Percentiles rank a stretch among this genome's conserved stretches.
phyloP scores from a whole-genome alignment of 2,888 invertebrate genomes.

The Melanostoma mellinum region DNA sequence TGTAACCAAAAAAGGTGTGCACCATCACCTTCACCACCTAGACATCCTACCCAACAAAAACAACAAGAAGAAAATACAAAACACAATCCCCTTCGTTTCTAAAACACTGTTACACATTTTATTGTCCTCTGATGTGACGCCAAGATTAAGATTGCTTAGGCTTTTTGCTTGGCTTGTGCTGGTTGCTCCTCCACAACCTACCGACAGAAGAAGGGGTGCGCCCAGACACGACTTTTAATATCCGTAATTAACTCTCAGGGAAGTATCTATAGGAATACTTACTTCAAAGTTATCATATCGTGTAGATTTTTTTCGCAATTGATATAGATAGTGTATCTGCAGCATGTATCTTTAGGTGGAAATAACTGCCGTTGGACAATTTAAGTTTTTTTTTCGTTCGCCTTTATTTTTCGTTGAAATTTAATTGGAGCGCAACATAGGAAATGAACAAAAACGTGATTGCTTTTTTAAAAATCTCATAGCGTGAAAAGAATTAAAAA shows the following conservation, averaged over 20 bases:
- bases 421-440: slow-evolving; percentile 66
- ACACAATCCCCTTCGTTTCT: neutral
- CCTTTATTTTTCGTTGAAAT: slow-evolving; percentile 19
- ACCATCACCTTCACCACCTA: slow-evolving; percentile 24
- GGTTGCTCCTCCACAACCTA: slow-evolving; percentile 3
- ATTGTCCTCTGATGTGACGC: slow-evolving; percentile 66
- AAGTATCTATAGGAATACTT: slow-evolving; percentile 37
- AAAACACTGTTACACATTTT: slow-evolving; percentile 51
- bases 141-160: slow-evolving; percentile 55
- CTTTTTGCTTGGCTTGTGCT: neutral
- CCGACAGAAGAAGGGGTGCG: slow-evolving; percentile 45
- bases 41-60: neutral
- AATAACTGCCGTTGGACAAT: slow-evolving; percentile 39
- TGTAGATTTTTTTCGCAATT: slow-evolving; percentile 40
- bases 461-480: slow-evolving; percentile 32
- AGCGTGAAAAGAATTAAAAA: slow-evolving; percentile 13
- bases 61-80: neutral
- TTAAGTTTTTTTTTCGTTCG: slow-evolving; percentile 16
- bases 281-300: slow-evolving; percentile 60
- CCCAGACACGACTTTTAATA: slow-evolving; percentile 69
- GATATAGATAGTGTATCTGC: slow-evolving; percentile 57
- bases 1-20: slow-evolving; percentile 47
- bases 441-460: slow-evolving; percentile 58
- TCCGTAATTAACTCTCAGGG: slow-evolving; percentile 66
- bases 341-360: slow-evolving; percentile 42